A percentile compares a stretch with the other conserved stretches of the same genome.
Conservation (phyloP, 1,140 invertebrate species). For the Tetraneura akinire region DNA sequence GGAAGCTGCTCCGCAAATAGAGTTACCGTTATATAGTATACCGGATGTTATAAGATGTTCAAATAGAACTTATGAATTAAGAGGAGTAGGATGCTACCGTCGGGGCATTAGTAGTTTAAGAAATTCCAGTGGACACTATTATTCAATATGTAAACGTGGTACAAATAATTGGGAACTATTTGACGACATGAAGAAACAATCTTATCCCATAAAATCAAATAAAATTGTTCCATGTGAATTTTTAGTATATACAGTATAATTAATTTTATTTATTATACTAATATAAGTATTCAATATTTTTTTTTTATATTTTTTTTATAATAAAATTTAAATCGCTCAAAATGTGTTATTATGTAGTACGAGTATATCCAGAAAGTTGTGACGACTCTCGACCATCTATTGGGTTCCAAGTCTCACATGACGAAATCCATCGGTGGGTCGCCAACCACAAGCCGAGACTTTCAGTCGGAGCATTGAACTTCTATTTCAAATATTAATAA, state of each 20-base stretch:
- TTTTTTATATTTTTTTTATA: too few species aligned
- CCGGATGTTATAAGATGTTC: neutral
- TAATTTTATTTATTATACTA: too few species aligned
- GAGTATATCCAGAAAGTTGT: too few species aligned
- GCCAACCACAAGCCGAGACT: too few species aligned
- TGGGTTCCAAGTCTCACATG: too few species aligned
- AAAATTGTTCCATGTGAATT: neutral
- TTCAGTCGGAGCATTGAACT: too few species aligned
- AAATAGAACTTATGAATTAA: neutral
- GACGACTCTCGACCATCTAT: too few species aligned
- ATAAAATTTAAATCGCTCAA: too few species aligned
- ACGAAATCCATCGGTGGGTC: too few species aligned
- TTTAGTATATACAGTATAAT: neutral
- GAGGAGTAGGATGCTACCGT: neutral
- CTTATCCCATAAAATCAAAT: neutral
- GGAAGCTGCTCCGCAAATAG: neutral
- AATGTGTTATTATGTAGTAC: too few species aligned
- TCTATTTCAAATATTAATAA: too few species aligned
- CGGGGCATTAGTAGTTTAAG: neutral
- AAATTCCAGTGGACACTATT: neutral
- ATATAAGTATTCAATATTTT: too few species aligned
- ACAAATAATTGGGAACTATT: neutral
- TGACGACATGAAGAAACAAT: neutral
- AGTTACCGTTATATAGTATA: neutral
- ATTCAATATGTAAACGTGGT: neutral